Evolutionary conservation across 2,113 vertebrate species (phyloP), one percentile per base, ranked within the genome.

Genomic region (Spilogale gracilis): DNA sequence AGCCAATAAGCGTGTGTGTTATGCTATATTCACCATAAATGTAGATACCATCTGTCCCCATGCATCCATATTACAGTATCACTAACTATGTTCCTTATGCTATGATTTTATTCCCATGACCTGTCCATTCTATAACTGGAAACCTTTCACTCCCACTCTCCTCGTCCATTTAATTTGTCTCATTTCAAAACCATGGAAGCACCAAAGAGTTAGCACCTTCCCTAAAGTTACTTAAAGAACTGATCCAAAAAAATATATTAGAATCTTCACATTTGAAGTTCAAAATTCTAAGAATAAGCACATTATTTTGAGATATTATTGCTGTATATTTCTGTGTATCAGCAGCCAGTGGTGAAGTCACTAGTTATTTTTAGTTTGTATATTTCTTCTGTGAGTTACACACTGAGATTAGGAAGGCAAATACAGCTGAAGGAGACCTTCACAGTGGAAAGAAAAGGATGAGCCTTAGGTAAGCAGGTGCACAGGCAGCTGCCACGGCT

Each of bases 111-210:
- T 27, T 76, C 45, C 23, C 6, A 1, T 76, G 45, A 50, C 74
- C 50, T 50, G 30, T 17, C 25, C 3, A 2, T 76, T 76, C 45
- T 25, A 30, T 76, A 50, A 76, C 25, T 50, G 45, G 45, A 76
- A 9, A 13, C 45, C 45, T 76, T 76, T 76, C 50, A 13, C 45
- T 50, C 45, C 45, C 45, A 50, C 74, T 76, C 25, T 3, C 45
- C 45, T 76, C 25, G 50, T 30, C 74, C 45, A 76, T 76, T 76
- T 76, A 78, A 50, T 50, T 50, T 50, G 74, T 78, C 14, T 17
- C 74, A 83, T 89, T 69, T 79, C 81, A 32, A 94, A 97, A 95
- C 69, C 18, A 52, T 8, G 60, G 80, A 97, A 52, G 30, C n/a
- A 56, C 5, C 69, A 61, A 85, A 67, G 60, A 45, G 48, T 56